These are phyloP conservation scores for Amniataba percoides DNA, from an alignment of 2,797 vertebrate genomes.

Conservation along the genomic window DNA sequence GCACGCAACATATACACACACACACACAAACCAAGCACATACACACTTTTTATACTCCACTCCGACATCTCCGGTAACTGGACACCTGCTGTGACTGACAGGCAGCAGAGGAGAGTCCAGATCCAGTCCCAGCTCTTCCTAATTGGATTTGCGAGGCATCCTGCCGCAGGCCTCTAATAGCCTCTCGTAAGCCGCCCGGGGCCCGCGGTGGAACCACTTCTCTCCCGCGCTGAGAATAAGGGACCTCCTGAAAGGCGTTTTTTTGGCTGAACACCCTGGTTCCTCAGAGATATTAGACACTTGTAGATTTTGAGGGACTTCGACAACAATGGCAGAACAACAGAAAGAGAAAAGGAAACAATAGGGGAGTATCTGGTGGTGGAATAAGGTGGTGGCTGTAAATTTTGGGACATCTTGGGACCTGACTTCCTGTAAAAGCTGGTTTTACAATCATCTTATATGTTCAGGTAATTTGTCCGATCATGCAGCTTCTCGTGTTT, in stretches of 20 bases:
- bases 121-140: slow-evolving; percentile 68
- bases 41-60: slow-evolving; percentile 2
- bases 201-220: slow-evolving; percentile 56
- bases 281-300: slow-evolving; percentile 59
- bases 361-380: not conserved
- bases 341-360: slow-evolving; percentile 8
- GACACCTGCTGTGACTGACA: slow-evolving; percentile 76
- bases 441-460: too few species aligned
- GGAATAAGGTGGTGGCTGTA: slow-evolving; percentile 20
- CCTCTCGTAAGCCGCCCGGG: slow-evolving; percentile 67
- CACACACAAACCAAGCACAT: not conserved
- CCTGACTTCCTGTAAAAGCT: not conserved
- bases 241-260: slow-evolving; percentile 69
- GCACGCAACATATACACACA: not conserved
- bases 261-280: slow-evolving; percentile 60
- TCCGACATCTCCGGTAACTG: slow-evolving; percentile 61
- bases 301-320: slow-evolving; percentile 64
- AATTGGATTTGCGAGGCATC: slow-evolving; percentile 81
- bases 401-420: slow-evolving; percentile 22
- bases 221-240: slow-evolving; percentile 57
- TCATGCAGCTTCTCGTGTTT: too few species aligned
- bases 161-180: slow-evolving; percentile 73
- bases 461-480: too few species aligned
- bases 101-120: slow-evolving; percentile 59
- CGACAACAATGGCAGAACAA: slow-evolving; percentile 64